phyloP scores from a whole-genome alignment of 2,113 vertebrate genomes.

The Brachyistius frenatus region DNA sequence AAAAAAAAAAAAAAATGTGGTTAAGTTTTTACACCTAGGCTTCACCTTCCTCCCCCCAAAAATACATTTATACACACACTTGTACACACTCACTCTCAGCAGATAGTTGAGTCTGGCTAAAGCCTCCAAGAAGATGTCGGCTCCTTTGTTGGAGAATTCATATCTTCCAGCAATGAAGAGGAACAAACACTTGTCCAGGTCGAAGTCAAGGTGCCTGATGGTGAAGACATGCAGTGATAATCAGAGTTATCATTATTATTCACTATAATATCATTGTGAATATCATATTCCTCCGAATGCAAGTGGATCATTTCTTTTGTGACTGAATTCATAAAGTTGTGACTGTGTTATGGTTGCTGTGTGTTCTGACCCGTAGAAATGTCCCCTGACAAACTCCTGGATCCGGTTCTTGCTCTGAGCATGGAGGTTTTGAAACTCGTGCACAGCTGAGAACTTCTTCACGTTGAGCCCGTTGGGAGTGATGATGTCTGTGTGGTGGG shows the following conservation, averaged over 20 bases:
- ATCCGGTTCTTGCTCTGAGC: constrained; percentile 94
- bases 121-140: constrained; percentile 92
- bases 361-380: constrained; percentile 91
- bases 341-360: background rate
- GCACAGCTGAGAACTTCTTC: constrained; percentile 95
- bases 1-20: background rate
- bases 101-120: constrained; percentile 94
- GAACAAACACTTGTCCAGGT: constrained; percentile 93
- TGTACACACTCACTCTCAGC: constrained; percentile 85
- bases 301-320: background rate
- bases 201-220: constrained; percentile 91
- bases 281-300: background rate
- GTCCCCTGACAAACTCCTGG: constrained; percentile 94
- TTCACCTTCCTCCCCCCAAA: background rate
- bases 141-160: constrained; percentile 95
- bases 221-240: constrained; percentile 14
- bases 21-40: background rate
- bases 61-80: background rate
- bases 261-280: background rate
- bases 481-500: constrained; percentile 85
- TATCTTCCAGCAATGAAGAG: constrained; percentile 95
- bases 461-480: constrained; percentile 94
- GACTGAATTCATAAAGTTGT: background rate
- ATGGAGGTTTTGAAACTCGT: constrained; percentile 96
- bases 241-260: background rate